Base-by-base conservation (phyloP, 2,888 invertebrate species). In the Drosophila testacea region DNA sequence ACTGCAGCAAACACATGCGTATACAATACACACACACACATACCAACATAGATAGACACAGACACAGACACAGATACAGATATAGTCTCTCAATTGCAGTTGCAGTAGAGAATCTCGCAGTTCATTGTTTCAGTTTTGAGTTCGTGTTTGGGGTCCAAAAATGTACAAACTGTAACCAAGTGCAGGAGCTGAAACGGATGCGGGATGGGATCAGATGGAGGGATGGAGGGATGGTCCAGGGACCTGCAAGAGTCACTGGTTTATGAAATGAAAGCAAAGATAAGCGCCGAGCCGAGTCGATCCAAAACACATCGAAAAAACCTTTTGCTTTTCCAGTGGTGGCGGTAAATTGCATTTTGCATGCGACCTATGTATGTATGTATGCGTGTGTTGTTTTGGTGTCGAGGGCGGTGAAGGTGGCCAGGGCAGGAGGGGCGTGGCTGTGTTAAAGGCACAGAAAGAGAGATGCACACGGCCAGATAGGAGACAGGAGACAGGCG, bases 201-300 rank as follows among this genome's bases (percentile, higher is more conserved):
- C 56, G 13, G 38, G 52, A 61, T 47, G 42, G 11, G 66, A 7
- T 5, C 30, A 30, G 38, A 6, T n/a, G 27, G 51, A 11, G 34
- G 41, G 48, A 30, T 11, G 22, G 30, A 6, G 52, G 54, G 59
- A 41, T 34, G 32, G 42, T 42, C 52, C 47, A 42, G 74, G 74
- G 61, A 61, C 52, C 62, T 67, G 66, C 69, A 63, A 54, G 69
- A 73, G 73, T 73, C 77, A 72, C 71, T 77, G 84, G 83, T 86
- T 83, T 81, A 87, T 85, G 85, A 84, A 85, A 87, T 83, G 85
- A 85, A 85, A 83, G 85, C 85, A 85, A 87, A 85, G 85, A 87
- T 87, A 85, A 87, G 87, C 77, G 73, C 55, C 67, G 71, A 61
- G 50, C 60, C 63, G 69, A 77, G 66, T 76, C 64, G 76, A 69